Evolutionary conservation across 2,113 vertebrate species (phyloP).

Genomic region (Vireo altiloquus): DNA sequence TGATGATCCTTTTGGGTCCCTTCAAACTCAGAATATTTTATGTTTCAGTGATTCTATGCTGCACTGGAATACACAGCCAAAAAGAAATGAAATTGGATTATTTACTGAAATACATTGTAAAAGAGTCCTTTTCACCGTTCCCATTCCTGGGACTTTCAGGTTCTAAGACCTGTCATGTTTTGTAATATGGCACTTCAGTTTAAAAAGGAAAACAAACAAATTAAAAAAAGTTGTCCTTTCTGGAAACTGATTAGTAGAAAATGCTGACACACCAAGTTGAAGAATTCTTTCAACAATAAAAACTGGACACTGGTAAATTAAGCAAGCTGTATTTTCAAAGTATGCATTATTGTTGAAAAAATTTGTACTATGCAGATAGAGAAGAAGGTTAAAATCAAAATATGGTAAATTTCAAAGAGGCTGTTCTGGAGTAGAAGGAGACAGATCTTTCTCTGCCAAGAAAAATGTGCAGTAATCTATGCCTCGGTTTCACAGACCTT

Average conservation of each 20-base stretch:
- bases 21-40: neutral
- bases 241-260: conserved; percentile 44
- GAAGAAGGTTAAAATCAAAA: conserved; percentile 2
- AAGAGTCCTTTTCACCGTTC: neutral
- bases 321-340: neutral
- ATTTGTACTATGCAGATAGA: neutral
- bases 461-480: neutral
- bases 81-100: neutral
- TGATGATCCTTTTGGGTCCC: fast-evolving
- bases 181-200: neutral
- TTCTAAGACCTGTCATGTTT: neutral
- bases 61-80: neutral
- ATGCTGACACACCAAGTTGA: neutral
- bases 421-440: neutral
- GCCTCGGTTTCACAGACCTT: neutral
- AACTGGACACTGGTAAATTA: neutral
- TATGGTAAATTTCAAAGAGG: neutral
- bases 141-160: neutral
- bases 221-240: neutral
- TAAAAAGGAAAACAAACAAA: conserved; percentile 6
- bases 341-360: neutral
- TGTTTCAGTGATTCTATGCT: neutral
- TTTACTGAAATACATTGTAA: neutral
- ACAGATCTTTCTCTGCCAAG: neutral
- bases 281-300: neutral